Evolutionary conservation across 2,797 vertebrate species (phyloP).

Genomic region (Menidia menidia): DNA sequence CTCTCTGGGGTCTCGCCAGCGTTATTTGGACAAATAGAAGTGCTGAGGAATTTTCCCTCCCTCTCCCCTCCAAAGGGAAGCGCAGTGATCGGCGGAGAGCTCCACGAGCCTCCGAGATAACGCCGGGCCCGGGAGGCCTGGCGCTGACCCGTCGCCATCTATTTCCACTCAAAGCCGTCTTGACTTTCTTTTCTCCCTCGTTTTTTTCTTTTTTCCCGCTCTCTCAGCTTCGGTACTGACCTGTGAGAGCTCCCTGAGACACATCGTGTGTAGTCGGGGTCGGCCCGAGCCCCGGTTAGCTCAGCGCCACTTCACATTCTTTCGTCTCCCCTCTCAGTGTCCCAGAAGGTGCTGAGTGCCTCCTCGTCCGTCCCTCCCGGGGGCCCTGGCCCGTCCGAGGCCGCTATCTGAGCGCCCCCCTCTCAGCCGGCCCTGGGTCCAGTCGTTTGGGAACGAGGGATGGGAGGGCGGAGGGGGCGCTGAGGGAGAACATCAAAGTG

Average conservation of each 20-base stretch:
- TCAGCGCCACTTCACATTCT: conserved; percentile 68
- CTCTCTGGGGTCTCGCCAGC: conserved; percentile 65
- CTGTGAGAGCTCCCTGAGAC: conserved; percentile 68
- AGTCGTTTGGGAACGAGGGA: conserved; percentile 67
- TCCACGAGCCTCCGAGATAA: conserved; percentile 65
- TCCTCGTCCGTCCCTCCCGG: conserved; percentile 22
- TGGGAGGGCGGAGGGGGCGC: conserved; percentile 73
- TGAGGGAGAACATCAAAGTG: conserved; percentile 84
- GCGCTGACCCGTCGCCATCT: conserved; percentile 49
- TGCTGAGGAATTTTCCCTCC: conserved; percentile 74
- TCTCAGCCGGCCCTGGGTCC: conserved; percentile 32
- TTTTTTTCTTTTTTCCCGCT: conserved; percentile 47
- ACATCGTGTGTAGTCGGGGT: conserved; percentile 72
- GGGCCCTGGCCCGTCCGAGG: conserved; percentile 26
- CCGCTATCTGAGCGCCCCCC: conserved; percentile 51
- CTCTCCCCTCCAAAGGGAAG: conserved; percentile 51
- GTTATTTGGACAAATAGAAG: conserved; percentile 76
- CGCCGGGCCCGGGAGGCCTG: conserved; percentile 70
- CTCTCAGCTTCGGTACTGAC: conserved; percentile 62
- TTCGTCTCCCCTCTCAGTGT: conserved; percentile 52
- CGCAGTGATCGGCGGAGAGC: conserved; percentile 53
- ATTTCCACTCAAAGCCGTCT: conserved; percentile 60
- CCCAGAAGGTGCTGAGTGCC: conserved; percentile 65
- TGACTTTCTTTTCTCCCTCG: conserved; percentile 47
- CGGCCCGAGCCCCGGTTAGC: conserved; percentile 57